Base-by-base conservation (phyloP, 2,797 vertebrate species). In the Anguilla megastoma region DNA sequence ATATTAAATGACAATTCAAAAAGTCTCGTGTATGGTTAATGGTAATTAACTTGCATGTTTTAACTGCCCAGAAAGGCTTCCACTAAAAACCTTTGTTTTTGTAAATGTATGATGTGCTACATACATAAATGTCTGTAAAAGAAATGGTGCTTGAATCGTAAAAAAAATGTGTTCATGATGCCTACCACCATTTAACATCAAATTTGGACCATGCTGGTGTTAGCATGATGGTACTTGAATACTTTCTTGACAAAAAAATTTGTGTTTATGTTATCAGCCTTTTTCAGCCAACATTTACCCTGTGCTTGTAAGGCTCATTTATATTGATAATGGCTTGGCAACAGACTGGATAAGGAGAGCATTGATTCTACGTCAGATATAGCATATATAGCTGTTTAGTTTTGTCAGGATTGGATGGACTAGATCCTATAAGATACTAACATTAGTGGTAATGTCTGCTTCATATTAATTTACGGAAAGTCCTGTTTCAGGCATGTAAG, bases 331-430 rank as follows among this genome's bases (percentile, higher is more conserved):
- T 69, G 63, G 63, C 63, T 69, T 69, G 24, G 24, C 27, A n/a
- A 69, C 63, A 69, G 24, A 69, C 63, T 69, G 63, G n/a, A 69
- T 69, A 69, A 69, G 24, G 63, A 27, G 63, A 69, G 9, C 63
- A 69, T 69, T 69, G 63, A 69, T 69, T 69, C 63, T 69, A 69
- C 27, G 63, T 69, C 63, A 69, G 63, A 69, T 27, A 27, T 69
- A n/a, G 24, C n/a, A 69, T n/a, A 69, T n/a, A 69, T n/a, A 63
- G 58, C 58, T 63, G 58, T 63, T 63, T 63, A 63, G 58, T 63
- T 63, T 63, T 63, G 5, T 63, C 58, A 63, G 58, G 58, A 63
- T 21, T 16, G 58, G 58, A 63, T 63, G 58, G 4, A 21, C 16
- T 63, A 63, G 58, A 63, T 63, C 58, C 16, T 18, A 63, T 63